A percentile compares a stretch with the other conserved stretches of the same genome.
Conservation (phyloP, 2,113 vertebrate genomes). For the Protobothrops mucrosquamatus region DNA sequence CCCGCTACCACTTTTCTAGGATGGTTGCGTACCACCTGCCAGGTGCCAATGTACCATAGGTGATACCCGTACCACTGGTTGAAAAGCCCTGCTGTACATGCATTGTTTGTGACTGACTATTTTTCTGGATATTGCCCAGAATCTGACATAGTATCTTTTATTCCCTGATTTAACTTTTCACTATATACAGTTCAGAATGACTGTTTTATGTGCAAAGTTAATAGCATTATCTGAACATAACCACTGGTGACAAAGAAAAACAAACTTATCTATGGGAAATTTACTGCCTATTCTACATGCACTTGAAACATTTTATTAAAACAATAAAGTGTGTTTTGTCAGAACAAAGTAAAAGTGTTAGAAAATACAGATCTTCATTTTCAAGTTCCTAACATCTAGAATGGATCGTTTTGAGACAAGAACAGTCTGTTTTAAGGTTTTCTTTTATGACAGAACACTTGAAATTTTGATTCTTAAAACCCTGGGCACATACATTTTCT, state of each 20-base stretch:
- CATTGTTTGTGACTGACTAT: neutral
- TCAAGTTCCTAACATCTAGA: neutral
- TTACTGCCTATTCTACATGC: neutral
- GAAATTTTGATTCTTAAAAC: neutral
- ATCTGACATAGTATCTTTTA: neutral
- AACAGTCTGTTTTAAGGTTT: neutral
- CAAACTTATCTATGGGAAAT: neutral
- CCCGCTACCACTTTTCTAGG: too few species aligned
- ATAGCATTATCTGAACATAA: neutral
- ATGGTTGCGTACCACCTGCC: too few species aligned
- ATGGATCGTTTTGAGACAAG: neutral
- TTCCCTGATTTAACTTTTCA: neutral
- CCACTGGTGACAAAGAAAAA: neutral
- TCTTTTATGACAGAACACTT: neutral
- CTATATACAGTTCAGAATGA: neutral
- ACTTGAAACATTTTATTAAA: neutral
- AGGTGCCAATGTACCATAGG: too few species aligned
- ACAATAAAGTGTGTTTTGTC: neutral
- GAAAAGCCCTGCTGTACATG: neutral
- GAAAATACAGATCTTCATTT: neutral
- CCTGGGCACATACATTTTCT: neutral
- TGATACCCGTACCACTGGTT: too few species aligned
- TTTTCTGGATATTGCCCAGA: neutral
- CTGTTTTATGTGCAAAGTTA: neutral
- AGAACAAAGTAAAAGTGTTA: neutral